Evolutionary conservation across 2,113 vertebrate species (phyloP).

Genomic region (Chlamydotis undulata): DNA sequence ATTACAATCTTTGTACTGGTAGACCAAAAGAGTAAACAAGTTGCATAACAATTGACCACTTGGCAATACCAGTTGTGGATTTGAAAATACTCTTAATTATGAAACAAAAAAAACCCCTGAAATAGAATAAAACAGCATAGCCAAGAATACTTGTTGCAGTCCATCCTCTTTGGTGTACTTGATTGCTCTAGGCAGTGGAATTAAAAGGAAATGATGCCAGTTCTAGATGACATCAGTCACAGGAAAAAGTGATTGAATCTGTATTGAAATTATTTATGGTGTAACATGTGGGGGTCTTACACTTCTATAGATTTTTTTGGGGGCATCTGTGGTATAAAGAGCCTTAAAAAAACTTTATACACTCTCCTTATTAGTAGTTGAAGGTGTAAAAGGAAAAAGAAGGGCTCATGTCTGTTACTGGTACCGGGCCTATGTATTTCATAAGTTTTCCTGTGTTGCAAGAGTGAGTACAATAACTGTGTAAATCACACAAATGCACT

Average conservation of each 20-base stretch:
- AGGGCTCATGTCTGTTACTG: not conserved
- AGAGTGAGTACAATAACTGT: not conserved
- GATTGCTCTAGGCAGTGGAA: slow-evolving; percentile 37
- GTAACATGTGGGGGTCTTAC: not conserved
- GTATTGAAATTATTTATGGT: slow-evolving; percentile 14
- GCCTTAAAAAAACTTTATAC: not conserved
- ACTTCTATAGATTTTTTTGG: not conserved
- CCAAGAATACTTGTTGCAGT: slow-evolving; percentile 32
- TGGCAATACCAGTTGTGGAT: slow-evolving; percentile 36
- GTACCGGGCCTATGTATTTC: not conserved
- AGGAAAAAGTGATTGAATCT: slow-evolving; percentile 59
- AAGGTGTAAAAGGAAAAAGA: not conserved
- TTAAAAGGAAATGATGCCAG: slow-evolving; percentile 47
- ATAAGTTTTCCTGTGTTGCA: slow-evolving; percentile 1
- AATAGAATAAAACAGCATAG: slow-evolving; percentile 42
- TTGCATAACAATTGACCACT: slow-evolving; percentile 55
- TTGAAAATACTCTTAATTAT: slow-evolving; percentile 60
- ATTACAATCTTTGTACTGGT: slow-evolving; percentile 39
- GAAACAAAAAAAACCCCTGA: slow-evolving; percentile 46
- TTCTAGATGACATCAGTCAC: slow-evolving; percentile 34
- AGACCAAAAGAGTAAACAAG: slow-evolving; percentile 48
- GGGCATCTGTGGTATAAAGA: not conserved
- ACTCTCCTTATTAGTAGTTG: not conserved
- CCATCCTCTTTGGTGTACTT: slow-evolving; percentile 6
- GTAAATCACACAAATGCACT: not conserved